These are phyloP conservation scores for Spheniscus mendiculus DNA, from an alignment of 2,113 vertebrate genomes.

Conservation along the genomic window DNA sequence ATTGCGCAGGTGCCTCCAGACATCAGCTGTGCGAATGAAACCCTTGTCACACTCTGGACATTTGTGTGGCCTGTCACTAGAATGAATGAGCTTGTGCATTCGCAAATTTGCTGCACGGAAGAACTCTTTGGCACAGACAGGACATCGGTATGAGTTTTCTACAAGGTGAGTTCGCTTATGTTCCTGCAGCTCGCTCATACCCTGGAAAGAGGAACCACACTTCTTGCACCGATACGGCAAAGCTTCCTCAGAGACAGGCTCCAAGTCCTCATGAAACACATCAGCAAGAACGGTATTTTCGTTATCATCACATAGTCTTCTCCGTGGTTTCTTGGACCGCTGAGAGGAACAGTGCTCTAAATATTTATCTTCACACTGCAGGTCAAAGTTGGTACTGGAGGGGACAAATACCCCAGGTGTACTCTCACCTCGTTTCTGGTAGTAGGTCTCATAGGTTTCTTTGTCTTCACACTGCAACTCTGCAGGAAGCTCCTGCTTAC, in stretches of 20 bases:
- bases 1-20: constrained; percentile 46
- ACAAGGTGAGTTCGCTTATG: neutral
- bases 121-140: constrained; percentile 45
- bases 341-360: neutral
- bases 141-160: neutral
- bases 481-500: neutral
- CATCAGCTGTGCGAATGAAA: constrained; percentile 49
- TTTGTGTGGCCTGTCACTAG: constrained; percentile 30
- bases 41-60: constrained; percentile 57
- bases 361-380: neutral
- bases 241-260: neutral
- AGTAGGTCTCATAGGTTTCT: neutral
- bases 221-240: neutral
- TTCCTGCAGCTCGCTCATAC: neutral
- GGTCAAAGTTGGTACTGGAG: neutral
- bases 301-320: accelerated
- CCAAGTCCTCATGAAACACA: neutral
- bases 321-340: neutral
- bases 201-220: neutral
- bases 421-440: neutral
- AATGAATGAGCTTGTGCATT: constrained; percentile 62
- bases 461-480: neutral
- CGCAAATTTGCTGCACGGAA: constrained; percentile 20
- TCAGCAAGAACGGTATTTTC: neutral
- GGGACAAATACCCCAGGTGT: neutral